phyloP scores from a whole-genome alignment of 2,113 vertebrate species.

The Tauraco erythrolophus region DNA sequence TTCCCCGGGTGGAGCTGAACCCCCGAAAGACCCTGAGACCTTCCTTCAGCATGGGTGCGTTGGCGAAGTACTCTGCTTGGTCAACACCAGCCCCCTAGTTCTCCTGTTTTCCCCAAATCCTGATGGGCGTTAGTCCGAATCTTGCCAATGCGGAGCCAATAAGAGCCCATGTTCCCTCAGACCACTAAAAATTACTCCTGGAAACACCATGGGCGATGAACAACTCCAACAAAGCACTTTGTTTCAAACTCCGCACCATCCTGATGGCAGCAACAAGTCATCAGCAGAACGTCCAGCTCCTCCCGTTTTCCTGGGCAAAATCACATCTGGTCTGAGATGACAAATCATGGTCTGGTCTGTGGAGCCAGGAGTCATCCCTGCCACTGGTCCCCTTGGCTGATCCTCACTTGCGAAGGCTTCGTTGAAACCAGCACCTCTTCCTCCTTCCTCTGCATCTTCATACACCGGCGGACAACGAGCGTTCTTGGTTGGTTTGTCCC shows the following conservation, averaged over 20 bases:
- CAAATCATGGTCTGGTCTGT: fast-evolving
- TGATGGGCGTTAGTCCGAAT: neutral
- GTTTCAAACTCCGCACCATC: neutral
- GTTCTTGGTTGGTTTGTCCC: neutral
- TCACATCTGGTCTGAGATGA: fast-evolving
- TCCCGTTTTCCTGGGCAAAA: neutral
- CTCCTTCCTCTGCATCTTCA: neutral
- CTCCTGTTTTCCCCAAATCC: neutral
- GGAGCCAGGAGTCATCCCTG: fast-evolving
- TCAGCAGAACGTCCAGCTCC: neutral
- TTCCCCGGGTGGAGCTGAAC: neutral
- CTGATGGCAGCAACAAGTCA: neutral
- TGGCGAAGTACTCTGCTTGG: neutral
- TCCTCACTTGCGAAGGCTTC: neutral
- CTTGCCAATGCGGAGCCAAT: neutral
- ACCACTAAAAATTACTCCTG: neutral
- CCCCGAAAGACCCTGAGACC: fast-evolving
- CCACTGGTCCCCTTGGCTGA: fast-evolving
- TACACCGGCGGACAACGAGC: neutral
- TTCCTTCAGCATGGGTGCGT: neutral
- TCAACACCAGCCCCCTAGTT: neutral
- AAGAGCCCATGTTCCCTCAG: fast-evolving
- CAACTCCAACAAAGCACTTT: neutral
- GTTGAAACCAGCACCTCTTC: neutral
- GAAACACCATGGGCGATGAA: fast-evolving